Percentiles rank a stretch among this genome's conserved stretches.
These are phyloP conservation scores for Orchestia grillus DNA, from an alignment of 1,140 invertebrate species.

Conservation along the genomic window DNA sequence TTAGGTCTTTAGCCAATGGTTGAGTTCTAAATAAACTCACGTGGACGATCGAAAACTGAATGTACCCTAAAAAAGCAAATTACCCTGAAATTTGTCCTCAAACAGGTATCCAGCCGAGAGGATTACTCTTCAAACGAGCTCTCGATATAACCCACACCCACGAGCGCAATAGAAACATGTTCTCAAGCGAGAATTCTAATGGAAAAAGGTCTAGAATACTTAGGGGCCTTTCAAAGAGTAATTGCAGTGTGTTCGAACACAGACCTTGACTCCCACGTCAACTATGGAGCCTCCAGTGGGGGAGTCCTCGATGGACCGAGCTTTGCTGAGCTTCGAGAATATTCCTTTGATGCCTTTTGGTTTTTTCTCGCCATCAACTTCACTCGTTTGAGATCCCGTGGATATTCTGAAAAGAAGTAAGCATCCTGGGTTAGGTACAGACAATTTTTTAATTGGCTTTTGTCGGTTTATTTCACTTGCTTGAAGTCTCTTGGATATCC, in stretches of 20 bases:
- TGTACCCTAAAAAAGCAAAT: not conserved
- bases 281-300: slow-evolving; percentile 69
- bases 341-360: slow-evolving; percentile 87
- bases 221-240: not conserved
- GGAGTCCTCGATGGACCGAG: slow-evolving; percentile 80
- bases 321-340: slow-evolving; percentile 87
- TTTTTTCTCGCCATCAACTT: slow-evolving; percentile 82
- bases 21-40: not conserved
- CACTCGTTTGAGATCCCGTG: slow-evolving; percentile 86
- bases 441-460: no score
- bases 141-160: not conserved
- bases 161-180: not conserved
- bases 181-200: not conserved
- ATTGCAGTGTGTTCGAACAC: not conserved
- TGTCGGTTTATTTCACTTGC: no score
- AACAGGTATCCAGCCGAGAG: not conserved
- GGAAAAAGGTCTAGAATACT: not conserved
- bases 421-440: no score
- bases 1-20: not conserved
- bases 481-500: no score
- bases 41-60: not conserved
- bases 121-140: not conserved
- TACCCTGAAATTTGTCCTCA: not conserved
- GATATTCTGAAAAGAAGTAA: slow-evolving; percentile 75
- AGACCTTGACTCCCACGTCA: slow-evolving; percentile 69